Evolutionary conservation across 2,888 invertebrate genomes (phyloP).

Genomic region (Thereva nobilitata): DNA sequence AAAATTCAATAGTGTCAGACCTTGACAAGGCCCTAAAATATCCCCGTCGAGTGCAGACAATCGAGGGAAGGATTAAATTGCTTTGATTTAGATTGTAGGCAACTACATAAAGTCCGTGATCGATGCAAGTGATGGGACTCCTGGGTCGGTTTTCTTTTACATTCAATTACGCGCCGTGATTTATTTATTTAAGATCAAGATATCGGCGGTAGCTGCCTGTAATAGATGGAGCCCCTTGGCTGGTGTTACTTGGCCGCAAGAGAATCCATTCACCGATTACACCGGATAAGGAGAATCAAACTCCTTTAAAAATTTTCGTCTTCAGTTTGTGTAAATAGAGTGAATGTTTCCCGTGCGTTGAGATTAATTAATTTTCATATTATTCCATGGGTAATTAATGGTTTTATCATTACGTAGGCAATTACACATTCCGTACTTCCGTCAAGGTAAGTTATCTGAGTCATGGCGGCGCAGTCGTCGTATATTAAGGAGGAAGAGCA

Average conservation of each 20-base stretch:
- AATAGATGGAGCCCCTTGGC: conserved; percentile 25
- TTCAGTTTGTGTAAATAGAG: not conserved
- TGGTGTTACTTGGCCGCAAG: conserved; percentile 25
- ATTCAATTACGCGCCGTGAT: conserved; percentile 41
- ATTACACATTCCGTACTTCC: conserved; percentile 12
- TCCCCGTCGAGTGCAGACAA: not conserved
- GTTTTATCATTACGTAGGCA: conserved; percentile 17
- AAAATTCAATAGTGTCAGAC: no score
- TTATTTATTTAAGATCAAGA: conserved; percentile 39
- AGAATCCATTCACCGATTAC: conserved; percentile 14
- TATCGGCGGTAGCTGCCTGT: conserved; percentile 25
- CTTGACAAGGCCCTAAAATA: conserved; percentile 20
- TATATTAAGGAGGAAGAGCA: not conserved
- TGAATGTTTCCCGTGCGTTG: not conserved
- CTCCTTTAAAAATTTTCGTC: not conserved
- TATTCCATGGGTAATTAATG: conserved; percentile 13
- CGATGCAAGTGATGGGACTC: conserved; percentile 37
- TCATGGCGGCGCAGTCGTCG: conserved; percentile 10
- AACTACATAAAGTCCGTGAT: conserved; percentile 40
- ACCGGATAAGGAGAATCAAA: conserved; percentile 12
- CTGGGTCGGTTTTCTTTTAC: conserved; percentile 29
- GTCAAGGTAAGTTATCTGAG: conserved; percentile 23
- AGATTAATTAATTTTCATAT: conserved; percentile 21
- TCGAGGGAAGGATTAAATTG: conserved; percentile 37
- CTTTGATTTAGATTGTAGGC: conserved; percentile 40